phyloP scores from a whole-genome alignment of 2,797 vertebrate genomes.

The Myotis planiceps region DNA sequence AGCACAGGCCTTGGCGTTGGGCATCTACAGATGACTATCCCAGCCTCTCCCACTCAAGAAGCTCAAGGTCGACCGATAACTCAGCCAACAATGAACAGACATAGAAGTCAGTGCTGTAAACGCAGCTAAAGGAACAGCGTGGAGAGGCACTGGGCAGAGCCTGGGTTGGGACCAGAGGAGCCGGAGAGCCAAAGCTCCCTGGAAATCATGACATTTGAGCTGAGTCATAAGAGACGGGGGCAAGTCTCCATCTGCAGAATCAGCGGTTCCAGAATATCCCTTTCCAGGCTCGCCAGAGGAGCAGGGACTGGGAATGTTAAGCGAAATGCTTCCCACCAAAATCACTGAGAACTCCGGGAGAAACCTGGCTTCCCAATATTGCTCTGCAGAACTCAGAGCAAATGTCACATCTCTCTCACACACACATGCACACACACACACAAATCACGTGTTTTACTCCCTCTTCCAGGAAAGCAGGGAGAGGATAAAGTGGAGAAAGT shows the following conservation, averaged over 20 bases:
- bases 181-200: neutral
- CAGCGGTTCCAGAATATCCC: neutral
- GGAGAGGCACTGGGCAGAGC: neutral
- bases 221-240: neutral
- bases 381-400: neutral
- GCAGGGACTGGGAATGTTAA: neutral
- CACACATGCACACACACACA: fast-evolving
- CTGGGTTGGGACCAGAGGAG: too few relatives aligned
- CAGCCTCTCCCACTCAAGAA: neutral
- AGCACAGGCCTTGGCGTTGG: neutral
- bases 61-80: neutral
- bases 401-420: neutral
- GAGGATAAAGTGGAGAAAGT: neutral
- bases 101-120: neutral
- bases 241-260: neutral
- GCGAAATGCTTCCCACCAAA: neutral
- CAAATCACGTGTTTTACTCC: neutral
- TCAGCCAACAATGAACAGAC: neutral
- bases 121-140: neutral
- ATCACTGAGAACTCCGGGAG: neutral
- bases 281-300: neutral
- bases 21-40: neutral
- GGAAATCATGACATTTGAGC: neutral
- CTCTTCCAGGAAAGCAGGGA: neutral
- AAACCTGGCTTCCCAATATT: neutral